Evolutionary conservation across 1,140 invertebrate genomes (phyloP).

Genomic region (Chymomyza costata): DNA sequence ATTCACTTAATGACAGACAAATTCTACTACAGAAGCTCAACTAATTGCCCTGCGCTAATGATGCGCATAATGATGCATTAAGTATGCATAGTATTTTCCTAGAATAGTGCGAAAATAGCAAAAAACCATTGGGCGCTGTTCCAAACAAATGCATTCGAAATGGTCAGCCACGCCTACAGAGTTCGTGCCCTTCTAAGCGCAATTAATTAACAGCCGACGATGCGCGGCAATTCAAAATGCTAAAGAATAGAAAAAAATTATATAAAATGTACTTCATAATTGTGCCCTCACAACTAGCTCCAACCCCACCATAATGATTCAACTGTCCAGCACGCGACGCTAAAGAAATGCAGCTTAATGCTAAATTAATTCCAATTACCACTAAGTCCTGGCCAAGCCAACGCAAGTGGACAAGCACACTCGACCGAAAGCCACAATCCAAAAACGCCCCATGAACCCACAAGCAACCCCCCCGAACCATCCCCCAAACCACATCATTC

Average conservation of each 20-base stretch:
- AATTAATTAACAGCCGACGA: constrained; percentile 58
- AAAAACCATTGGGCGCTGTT: constrained; percentile 26
- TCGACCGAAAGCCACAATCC: constrained; percentile 16
- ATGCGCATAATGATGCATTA: constrained; percentile 30
- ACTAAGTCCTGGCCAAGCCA: constrained; percentile 13
- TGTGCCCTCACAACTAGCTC: too few species aligned
- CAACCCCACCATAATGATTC: background rate
- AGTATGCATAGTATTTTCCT: too few species aligned
- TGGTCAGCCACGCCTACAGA: background rate
- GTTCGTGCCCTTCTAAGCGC: constrained; percentile 38
- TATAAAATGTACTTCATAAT: constrained; percentile 53
- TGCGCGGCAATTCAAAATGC: constrained; percentile 25
- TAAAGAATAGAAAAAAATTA: constrained; percentile 63
- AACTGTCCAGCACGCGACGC: constrained; percentile 6
- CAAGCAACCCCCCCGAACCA: constrained; percentile 6
- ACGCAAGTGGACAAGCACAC: constrained; percentile 38
- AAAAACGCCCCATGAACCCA: background rate
- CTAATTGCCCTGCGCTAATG: constrained; percentile 52
- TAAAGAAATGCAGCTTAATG: constrained; percentile 71
- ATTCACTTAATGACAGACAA: too few species aligned
- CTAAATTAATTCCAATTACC: constrained; percentile 73
- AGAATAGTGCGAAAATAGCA: too few species aligned
- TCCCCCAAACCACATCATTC: background rate
- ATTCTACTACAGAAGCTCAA: too few species aligned
- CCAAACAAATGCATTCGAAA: constrained; percentile 54